These are phyloP conservation scores for Bugulina stolonifera DNA, from an alignment of 2,888 invertebrate genomes.

Conservation along the genomic window DNA sequence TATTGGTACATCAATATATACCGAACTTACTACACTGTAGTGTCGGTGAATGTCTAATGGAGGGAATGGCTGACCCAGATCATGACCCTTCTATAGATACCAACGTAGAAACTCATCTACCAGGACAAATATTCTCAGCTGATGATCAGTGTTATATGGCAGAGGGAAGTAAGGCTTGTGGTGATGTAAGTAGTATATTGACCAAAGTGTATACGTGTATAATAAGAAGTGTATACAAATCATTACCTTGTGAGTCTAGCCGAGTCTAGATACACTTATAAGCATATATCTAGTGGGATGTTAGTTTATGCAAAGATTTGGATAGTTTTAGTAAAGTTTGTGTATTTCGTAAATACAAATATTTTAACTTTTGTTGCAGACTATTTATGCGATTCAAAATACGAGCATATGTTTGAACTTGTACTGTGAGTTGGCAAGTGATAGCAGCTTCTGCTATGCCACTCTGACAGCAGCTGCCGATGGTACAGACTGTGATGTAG, in stretches of 20 bases:
- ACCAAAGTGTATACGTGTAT: too few relatives aligned
- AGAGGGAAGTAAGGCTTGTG: neutral
- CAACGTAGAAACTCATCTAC: neutral
- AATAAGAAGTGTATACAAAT: too few relatives aligned
- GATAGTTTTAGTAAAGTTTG: too few relatives aligned
- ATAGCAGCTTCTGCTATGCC: neutral
- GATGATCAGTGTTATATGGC: conserved; percentile 23
- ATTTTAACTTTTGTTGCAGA: neutral
- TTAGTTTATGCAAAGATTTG: too few relatives aligned
- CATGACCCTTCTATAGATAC: conserved; percentile 9
- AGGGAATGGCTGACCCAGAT: neutral
- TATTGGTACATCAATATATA: too few relatives aligned
- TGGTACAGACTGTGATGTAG: conserved; percentile 6
- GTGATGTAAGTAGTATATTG: too few relatives aligned
- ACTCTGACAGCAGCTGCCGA: neutral
- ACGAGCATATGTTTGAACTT: neutral
- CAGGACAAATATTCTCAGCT: conserved; percentile 4
- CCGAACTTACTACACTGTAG: neutral
- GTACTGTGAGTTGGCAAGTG: neutral
- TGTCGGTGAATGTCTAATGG: neutral
- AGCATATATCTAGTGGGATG: too few relatives aligned
- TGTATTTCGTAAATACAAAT: too few relatives aligned
- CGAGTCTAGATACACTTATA: too few relatives aligned
- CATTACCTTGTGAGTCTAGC: too few relatives aligned
- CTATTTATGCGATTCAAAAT: neutral